A percentile compares a stretch with the other conserved stretches of the same genome.
Conservation (phyloP, 2,797 vertebrate genomes). For the Leucoraja ocellata region DNA sequence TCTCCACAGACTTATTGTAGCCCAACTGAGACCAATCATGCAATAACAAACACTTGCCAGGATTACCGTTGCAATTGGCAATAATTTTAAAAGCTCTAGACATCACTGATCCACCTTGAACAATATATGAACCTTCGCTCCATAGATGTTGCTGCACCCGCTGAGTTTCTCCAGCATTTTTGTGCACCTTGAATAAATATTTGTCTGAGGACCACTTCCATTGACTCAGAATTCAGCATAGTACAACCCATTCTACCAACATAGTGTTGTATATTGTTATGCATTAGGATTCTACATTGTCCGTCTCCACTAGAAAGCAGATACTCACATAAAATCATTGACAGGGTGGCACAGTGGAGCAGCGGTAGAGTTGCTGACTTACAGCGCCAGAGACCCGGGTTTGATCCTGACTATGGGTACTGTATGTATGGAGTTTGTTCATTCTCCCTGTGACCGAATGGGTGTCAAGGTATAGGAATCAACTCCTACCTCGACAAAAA, state of each 20-base stretch:
- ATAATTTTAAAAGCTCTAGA: not conserved
- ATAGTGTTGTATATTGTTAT: not conserved
- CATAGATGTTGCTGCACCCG: too few species aligned
- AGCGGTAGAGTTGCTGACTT: too few species aligned
- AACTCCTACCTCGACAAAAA: too few species aligned
- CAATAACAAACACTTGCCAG: not conserved
- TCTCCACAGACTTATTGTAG: not conserved
- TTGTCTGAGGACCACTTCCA: not conserved
- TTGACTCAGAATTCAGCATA: not conserved
- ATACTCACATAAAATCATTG: not conserved
- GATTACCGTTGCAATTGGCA: not conserved
- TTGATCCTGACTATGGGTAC: too few species aligned
- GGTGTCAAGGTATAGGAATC: too few species aligned
- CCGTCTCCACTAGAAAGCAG: not conserved
- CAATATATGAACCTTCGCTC: not conserved
- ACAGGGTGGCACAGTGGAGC: too few species aligned
- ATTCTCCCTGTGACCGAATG: too few species aligned
- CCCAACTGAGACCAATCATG: not conserved
- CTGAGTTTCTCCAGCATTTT: too few species aligned
- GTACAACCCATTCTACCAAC: not conserved
- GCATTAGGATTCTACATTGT: not conserved
- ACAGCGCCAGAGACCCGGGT: too few species aligned
- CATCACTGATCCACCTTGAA: slow-evolving; percentile 13
- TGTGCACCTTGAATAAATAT: slow-evolving; percentile 1
- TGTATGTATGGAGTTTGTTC: too few species aligned